Base-by-base conservation (phyloP, 2,797 vertebrate species). In the Pelodytes ibericus region DNA sequence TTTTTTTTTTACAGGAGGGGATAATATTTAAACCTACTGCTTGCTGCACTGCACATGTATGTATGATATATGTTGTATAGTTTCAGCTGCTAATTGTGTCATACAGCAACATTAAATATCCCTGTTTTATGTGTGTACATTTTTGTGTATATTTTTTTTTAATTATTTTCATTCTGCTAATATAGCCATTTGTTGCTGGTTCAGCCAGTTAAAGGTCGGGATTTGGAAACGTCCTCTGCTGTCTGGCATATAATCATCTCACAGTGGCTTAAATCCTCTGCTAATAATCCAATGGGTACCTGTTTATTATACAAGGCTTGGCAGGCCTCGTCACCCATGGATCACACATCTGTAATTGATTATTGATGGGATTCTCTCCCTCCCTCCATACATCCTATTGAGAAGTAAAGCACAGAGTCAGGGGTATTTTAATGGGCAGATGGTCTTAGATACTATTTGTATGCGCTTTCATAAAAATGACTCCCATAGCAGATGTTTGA, bases 401-500 rank as follows among this genome's bases (percentile, higher is more conserved):
- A 24, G n/a, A 24, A 24, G 10, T 24, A 24, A 53, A 22, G 20
- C 5, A 53, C 49, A 16, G 49, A 2, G 13, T 25, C 2, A 20
- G 24, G 2, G 49, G 24, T 53, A 24, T 53, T 3, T 53, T 53
- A 7, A 22, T 20, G 8, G n/a, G n/a, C 49, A 53, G 49, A 53
- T 53, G 49, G 49, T n/a, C 5, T 18, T n/a, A 18, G 6, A n/a
- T 22, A 16, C 49, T 24, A 4, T 53, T n/a, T 47, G 18, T 47
- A 39, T 47, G 13, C 18, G 8, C 44, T 47, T n/a, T 53, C n/a
- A 24, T 20, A 53, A 53, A 49, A 53, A 53, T 22, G 8, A 25
- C 22, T 53, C 49, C 18, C 4, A 4, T 16, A 72, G 72, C 82
- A 86, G 82, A 86, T 86, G 81, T 58, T 72, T 80, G 70, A 65